A percentile compares a stretch with the other conserved stretches of the same genome.
These are phyloP conservation scores for Phrynocephalus guinanensis DNA, from an alignment of 2,797 vertebrate species.

Conservation along the genomic window DNA sequence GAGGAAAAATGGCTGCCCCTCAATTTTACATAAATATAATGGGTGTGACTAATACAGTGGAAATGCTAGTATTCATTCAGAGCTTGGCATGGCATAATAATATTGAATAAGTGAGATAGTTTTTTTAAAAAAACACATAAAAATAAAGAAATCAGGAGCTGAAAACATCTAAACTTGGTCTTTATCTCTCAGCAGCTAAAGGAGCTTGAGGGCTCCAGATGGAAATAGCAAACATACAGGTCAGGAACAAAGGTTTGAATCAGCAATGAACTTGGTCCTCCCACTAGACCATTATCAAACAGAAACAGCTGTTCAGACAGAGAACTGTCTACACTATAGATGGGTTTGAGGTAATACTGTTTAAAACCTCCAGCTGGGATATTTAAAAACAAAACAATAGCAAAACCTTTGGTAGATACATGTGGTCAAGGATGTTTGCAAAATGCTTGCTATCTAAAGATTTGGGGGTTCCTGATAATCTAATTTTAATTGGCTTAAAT, in stretches of 20 bases:
- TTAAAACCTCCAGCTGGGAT: background rate
- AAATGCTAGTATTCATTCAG: background rate
- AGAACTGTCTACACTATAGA: constrained; percentile 26
- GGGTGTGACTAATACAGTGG: constrained; percentile 29
- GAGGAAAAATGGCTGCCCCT: background rate
- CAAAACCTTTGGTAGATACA: background rate
- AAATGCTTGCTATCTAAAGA: background rate
- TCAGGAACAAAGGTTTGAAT: constrained; percentile 36
- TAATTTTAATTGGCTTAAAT: background rate
- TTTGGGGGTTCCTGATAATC: background rate
- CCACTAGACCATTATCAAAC: background rate
- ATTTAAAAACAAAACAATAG: constrained; percentile 35
- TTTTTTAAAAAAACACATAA: constrained; percentile 36
- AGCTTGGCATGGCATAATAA: accelerated
- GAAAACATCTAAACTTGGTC: constrained; percentile 18
- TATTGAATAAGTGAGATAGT: background rate
- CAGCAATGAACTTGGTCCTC: background rate
- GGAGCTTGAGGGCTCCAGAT: background rate
- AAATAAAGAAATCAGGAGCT: constrained; percentile 4
- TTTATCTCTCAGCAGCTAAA: accelerated
- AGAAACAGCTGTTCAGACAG: constrained; percentile 9
- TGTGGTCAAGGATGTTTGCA: background rate
- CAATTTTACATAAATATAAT: constrained; percentile 17
- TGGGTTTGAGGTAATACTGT: background rate
- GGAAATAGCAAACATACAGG: background rate